Percentiles rank a stretch among this genome's conserved stretches.
These are phyloP conservation scores for Rattus rattus DNA, from an alignment of 2,113 vertebrate genomes.

Conservation along the genomic window DNA sequence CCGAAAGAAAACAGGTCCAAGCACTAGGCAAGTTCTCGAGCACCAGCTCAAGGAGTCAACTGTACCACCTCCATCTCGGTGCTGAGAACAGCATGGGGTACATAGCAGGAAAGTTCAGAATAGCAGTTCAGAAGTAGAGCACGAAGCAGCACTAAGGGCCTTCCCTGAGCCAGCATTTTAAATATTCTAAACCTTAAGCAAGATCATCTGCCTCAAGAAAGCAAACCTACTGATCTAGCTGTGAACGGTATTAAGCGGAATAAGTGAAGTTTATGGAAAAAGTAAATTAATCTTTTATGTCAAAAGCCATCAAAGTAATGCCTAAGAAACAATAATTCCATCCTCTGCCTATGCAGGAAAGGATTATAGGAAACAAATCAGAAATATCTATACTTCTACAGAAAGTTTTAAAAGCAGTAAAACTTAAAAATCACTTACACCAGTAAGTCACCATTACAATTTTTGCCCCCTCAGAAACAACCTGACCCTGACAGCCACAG, in stretches of 20 bases:
- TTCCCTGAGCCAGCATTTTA: background rate
- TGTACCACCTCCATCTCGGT: background rate
- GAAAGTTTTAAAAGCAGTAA: background rate
- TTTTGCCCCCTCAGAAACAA: background rate
- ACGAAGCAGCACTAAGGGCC: too few species aligned
- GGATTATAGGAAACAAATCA: background rate
- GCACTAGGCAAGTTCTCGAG: background rate
- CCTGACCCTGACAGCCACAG: background rate
- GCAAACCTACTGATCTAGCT: background rate
- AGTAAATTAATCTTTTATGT: background rate
- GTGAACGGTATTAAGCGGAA: background rate
- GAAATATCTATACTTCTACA: background rate
- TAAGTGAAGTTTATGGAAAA: background rate
- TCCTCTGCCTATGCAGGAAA: background rate
- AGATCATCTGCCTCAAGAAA: background rate
- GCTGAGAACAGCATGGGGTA: background rate
- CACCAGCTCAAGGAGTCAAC: background rate
- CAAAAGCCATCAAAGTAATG: conserved; percentile 29
- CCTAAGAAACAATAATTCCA: background rate
- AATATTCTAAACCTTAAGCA: background rate
- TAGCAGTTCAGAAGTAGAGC: background rate
- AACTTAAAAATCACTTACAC: conserved; percentile 28
- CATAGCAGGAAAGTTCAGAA: rapidly evolving
- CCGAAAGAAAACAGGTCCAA: background rate
- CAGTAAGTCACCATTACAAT: conserved; percentile 3